Evolutionary conservation across 2,797 vertebrate species (phyloP), one percentile per base, ranked within the genome.

Genomic region (Sciurus vulgaris): DNA sequence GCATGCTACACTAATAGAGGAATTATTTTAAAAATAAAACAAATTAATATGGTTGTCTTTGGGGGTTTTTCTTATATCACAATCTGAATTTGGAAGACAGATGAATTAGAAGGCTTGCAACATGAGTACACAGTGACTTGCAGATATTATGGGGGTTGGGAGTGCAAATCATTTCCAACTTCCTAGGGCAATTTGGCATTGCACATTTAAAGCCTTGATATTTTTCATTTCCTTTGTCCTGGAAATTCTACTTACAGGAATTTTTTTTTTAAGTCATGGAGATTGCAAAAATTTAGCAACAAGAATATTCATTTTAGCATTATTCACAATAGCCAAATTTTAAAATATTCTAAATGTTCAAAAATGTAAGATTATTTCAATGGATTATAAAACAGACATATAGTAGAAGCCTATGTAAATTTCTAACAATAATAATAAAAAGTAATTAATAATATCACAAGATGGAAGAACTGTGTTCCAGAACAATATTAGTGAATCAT

Each of bases 141-240:
- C 41, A 51, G 61, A 26, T 56, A 81, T 74, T 56, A 69, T 47
- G 22, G 54, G 87, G 20, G 20, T 56, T 56, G 77, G 7, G 11
- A 59, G 30, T 10, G 5, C n/a, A 30, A 15, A 67, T 82, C 17
- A 8, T 83, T 77, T 78, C 93, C 85, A 92, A 54, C 49, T 91
- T 97, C 63, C 88, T 47, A n/a, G 63, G 20, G 67, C 59, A 85
- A 49, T 67, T 92, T 97, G 97, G 83, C 69, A 93, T 63, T 33
- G 13, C 15, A 38, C 51, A 69, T 51, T 90, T 59, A 86, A 93
- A 72, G n/a, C 51, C 51, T 87, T 41, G 76, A 86, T n/a, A 56
- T 4, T 74, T 90, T 92, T 76, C 15, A 79, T 70, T 89, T 93
- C 78, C 51, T 86, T 92, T 92, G 77, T 82, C 59, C 85, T 59